Conservation (phyloP, 1,140 invertebrate genomes). For the Musca domestica region DNA sequence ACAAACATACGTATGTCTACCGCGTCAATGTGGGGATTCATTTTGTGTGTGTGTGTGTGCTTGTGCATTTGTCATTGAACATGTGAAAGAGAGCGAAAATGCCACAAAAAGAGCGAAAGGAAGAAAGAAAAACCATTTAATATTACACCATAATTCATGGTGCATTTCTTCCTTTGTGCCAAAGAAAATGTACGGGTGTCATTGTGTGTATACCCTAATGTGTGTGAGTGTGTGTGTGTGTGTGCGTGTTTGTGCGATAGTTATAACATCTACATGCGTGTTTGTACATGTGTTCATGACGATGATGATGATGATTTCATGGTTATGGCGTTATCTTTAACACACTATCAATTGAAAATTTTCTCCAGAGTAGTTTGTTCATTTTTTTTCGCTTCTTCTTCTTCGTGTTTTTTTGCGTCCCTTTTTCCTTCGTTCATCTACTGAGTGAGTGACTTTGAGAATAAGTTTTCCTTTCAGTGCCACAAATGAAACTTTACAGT, state of each 20-base stretch:
- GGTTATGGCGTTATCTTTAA: conserved; percentile 9
- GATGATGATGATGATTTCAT: not conserved
- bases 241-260: too few species aligned
- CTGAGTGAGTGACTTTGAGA: not conserved
- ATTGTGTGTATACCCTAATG: too few species aligned
- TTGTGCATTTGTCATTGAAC: conserved; percentile 7
- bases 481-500: not conserved
- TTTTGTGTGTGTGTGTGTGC: not conserved
- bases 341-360: conserved; percentile 17
- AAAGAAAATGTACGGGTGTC: too few species aligned
- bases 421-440: not conserved
- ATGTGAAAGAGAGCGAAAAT: not conserved
- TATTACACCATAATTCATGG: conserved; percentile 16
- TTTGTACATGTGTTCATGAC: too few species aligned
- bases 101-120: not conserved
- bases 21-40: not conserved
- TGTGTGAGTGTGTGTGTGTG: too few species aligned
- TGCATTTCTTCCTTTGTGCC: not conserved
- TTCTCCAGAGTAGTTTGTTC: not conserved
- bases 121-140: conserved; percentile 10
- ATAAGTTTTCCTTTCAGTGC: not conserved
- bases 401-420: not conserved
- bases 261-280: too few species aligned
- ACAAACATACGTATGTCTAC: too few species aligned
- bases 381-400: not conserved